These are phyloP conservation scores for Elephantulus edwardii DNA, from an alignment of 2,113 vertebrate genomes.

Conservation along the genomic window DNA sequence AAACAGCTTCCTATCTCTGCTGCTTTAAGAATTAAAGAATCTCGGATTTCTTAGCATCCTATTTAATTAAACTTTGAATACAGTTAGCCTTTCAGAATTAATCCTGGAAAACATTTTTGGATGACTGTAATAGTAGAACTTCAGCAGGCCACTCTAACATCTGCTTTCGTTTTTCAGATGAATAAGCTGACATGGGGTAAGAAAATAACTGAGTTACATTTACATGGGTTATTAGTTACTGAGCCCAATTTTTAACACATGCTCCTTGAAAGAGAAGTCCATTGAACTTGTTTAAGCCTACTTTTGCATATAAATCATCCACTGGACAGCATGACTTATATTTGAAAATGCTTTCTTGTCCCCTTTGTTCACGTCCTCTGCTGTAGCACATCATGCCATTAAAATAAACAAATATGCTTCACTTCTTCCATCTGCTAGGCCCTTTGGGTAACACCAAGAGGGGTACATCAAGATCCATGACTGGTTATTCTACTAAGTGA, in stretches of 20 bases:
- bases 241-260: background rate
- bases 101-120: background rate
- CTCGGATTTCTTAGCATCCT: background rate
- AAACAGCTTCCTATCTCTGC: background rate
- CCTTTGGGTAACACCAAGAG: background rate
- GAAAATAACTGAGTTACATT: slow-evolving; percentile 5
- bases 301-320: background rate
- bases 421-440: background rate
- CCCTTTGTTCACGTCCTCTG: background rate
- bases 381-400: background rate
- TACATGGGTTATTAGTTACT: background rate
- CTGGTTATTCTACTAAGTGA: background rate
- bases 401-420: background rate
- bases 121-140: background rate
- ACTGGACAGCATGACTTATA: background rate
- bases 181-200: background rate
- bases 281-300: background rate
- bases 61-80: background rate
- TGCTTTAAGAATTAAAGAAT: slow-evolving; percentile 2
- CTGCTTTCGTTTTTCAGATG: background rate
- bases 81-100: background rate
- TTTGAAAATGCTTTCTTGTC: slow-evolving; percentile 7
- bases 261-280: background rate
- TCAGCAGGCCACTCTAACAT: background rate
- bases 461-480: too few species aligned